Evolutionary conservation across 1,140 invertebrate species (phyloP).

Genomic region (Asbolus verrucosus): DNA sequence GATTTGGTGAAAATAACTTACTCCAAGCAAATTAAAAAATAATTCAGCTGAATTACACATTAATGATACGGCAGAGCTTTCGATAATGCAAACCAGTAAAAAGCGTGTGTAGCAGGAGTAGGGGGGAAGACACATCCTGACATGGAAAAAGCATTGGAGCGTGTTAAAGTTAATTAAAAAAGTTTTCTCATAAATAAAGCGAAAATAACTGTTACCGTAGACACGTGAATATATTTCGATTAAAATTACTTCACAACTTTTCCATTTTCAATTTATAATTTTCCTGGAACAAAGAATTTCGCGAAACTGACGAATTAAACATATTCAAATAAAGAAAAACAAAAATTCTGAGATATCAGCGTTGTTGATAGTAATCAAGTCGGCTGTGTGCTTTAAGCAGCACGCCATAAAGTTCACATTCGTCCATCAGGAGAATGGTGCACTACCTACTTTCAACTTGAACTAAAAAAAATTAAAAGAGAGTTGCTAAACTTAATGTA

Average conservation of each 20-base stretch:
- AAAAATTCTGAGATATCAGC: conserved; percentile 12
- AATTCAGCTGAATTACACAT: neutral
- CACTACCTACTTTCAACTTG: conserved; percentile 49
- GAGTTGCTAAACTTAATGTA: conserved; percentile 30
- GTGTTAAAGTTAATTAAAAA: conserved; percentile 47
- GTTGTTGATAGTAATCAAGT: conserved; percentile 6
- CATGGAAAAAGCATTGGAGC: conserved; percentile 44
- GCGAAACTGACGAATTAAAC: neutral
- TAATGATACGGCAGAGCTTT: conserved; percentile 16
- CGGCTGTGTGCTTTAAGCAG: neutral
- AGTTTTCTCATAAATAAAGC: conserved; percentile 46
- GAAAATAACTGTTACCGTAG: conserved; percentile 35
- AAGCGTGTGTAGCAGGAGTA: conserved; percentile 5
- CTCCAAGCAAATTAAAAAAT: too few relatives aligned
- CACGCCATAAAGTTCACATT: conserved; percentile 29
- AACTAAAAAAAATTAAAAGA: conserved; percentile 44
- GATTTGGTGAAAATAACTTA: too few relatives aligned
- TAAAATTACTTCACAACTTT: neutral
- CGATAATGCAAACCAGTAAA: conserved; percentile 18
- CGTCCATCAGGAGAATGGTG: conserved; percentile 43
- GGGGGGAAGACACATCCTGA: conserved; percentile 18
- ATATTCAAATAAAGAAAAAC: too few relatives aligned
- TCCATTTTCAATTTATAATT: neutral
- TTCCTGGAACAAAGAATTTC: too few relatives aligned
- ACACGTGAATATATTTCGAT: conserved; percentile 30